Conservation (phyloP, 2,888 invertebrate genomes). For the Pseudanteris insignis region DNA sequence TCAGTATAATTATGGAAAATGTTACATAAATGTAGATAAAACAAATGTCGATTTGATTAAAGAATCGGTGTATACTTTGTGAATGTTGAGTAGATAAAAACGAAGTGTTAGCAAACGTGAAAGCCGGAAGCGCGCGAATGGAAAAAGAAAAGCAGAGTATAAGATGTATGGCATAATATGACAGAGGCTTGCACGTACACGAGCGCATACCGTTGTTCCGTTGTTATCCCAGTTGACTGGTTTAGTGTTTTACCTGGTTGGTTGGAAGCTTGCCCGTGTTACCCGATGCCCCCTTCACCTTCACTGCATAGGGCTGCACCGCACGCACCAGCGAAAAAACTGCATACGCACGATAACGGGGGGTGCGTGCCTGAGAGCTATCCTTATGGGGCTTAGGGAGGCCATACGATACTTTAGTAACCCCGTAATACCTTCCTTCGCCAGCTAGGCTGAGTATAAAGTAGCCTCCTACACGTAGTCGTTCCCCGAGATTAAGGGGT, state of each 20-base stretch:
- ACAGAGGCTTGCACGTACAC: conserved; percentile 4
- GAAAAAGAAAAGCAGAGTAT: not conserved
- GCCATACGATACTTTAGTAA: conserved; percentile 66
- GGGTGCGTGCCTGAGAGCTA: conserved; percentile 62
- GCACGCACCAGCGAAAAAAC: conserved; percentile 58
- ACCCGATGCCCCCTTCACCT: conserved; percentile 64
- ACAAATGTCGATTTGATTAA: no score
- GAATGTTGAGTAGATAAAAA: no score
- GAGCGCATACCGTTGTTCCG: conserved; percentile 11
- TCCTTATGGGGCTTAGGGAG: conserved; percentile 66
- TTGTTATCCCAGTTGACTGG: conserved; percentile 35
- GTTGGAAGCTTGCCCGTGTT: conserved; percentile 57
- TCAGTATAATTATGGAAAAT: no score
- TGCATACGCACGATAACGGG: conserved; percentile 61
- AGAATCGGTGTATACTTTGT: no score
- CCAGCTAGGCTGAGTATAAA: conserved; percentile 57
- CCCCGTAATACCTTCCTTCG: conserved; percentile 63
- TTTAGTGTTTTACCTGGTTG: conserved; percentile 42
- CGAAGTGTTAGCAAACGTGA: no score
- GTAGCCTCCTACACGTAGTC: conserved; percentile 47
- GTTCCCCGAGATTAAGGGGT: conserved; percentile 44
- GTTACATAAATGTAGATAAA: no score
- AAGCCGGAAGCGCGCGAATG: conserved; percentile 1
- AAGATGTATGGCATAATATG: conserved; percentile 4
- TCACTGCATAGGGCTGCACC: conserved; percentile 61